Evolutionary conservation across 2,888 invertebrate genomes (phyloP), one percentile per base, ranked within the genome.

Genomic region (Morinoia aosen): DNA sequence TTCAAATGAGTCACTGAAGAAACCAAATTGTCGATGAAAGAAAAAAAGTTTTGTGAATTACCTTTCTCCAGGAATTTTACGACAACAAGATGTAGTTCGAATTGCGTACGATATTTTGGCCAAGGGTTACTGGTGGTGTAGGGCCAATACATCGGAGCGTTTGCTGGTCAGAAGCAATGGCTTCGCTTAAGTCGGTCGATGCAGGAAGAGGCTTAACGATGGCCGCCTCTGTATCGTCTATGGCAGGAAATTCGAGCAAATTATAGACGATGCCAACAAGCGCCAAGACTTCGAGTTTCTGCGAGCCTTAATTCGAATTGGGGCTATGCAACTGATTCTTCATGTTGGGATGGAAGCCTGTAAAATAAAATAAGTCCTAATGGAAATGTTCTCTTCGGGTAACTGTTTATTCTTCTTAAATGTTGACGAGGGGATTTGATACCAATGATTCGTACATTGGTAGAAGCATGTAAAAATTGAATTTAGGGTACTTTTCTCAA

Each of bases 161-260:
- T 76, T 76, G 90, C 90, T 90, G 48, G 90, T 48, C 90, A 39
- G 90, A 90, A 11, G 93, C 25, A 33, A 48, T n/a, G 93, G 57
- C 57, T 48, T 33, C 93, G 33, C 93, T 56, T 93, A 93, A 93
- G 93, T n/a, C 57, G 93, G 93, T 93, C 93, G 93, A 93, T 93
- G 93, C 56, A 93, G 93, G 93, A 93, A 57, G 93, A 33, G 48
- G 93, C 93, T 57, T 93, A 93, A 93, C 93, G 93, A 93, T 48
- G 39, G 93, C 40, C n/a, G 56, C 57, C 93, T 56, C 93, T 48
- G 57, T 93, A 57, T 93, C 90, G 90, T 93, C 93, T 48, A 57
- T 57, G 33, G n/a, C 93, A 57, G 93, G 93, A 93, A 93, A 93
- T 93, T 93, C 93, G 57, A 33, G 57, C 93, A 93, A 93, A 93